Conservation (phyloP, 2,113 vertebrate species). For the Microtus montanus region DNA sequence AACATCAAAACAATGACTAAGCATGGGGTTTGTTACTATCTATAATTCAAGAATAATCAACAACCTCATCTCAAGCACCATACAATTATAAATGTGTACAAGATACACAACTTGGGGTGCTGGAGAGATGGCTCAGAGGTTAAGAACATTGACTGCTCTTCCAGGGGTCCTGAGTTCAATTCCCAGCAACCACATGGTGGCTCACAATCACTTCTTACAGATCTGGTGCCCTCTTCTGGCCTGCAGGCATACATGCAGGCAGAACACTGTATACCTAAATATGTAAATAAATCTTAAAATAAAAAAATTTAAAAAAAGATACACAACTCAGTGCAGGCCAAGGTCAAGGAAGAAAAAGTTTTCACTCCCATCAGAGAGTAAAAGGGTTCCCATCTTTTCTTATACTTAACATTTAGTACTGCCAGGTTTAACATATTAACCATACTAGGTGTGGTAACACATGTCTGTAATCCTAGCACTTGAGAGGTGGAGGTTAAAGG, state of each 20-base stretch:
- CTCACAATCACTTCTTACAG: not conserved
- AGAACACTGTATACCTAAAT: not conserved
- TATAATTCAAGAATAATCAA: constrained; percentile 11
- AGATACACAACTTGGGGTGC: not conserved
- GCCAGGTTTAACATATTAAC: not conserved
- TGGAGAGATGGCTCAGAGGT: not conserved
- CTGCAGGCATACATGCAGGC: not conserved
- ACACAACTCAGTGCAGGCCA: not conserved
- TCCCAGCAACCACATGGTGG: not conserved
- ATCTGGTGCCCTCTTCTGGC: not conserved
- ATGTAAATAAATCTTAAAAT: not conserved
- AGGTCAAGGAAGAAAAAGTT: not conserved
- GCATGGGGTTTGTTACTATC: not conserved
- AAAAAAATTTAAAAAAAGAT: not conserved
- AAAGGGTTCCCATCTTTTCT: not conserved
- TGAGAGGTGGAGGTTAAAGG: not conserved
- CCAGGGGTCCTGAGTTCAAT: not conserved
- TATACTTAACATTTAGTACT: not conserved
- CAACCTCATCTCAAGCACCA: not conserved
- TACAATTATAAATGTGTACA: not conserved
- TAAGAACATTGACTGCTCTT: not conserved
- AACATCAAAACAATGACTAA: not conserved
- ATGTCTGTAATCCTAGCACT: not conserved
- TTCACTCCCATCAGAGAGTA: not conserved
- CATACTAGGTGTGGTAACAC: not conserved